Percentiles rank a stretch among this genome's conserved stretches.
Conservation (phyloP, 53 echinoderm and acorn worm genomes). For the Holothuria scabra region DNA sequence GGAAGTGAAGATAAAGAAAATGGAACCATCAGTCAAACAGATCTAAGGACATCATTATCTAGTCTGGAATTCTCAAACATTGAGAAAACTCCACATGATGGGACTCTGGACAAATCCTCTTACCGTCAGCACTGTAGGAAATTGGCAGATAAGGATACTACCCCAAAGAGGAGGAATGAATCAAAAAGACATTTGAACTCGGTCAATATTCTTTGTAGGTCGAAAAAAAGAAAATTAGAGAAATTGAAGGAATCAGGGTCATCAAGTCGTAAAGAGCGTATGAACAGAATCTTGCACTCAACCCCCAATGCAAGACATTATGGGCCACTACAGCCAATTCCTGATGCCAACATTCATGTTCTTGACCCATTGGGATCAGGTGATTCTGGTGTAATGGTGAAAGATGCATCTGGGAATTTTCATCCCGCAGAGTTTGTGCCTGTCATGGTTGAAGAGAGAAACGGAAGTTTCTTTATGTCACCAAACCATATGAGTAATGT, state of each 20-base stretch:
- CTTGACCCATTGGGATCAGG: not conserved
- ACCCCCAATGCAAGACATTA: not conserved
- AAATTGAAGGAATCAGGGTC: not conserved
- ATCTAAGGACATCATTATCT: not conserved
- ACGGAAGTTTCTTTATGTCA: slow-evolving; percentile 29
- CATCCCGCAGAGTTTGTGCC: slow-evolving; percentile 45
- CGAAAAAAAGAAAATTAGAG: slow-evolving; percentile 40
- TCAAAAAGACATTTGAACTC: slow-evolving; percentile 23
- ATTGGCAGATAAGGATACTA: slow-evolving; percentile 14
- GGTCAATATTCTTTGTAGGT: slow-evolving; percentile 43
- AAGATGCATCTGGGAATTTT: slow-evolving; percentile 23
- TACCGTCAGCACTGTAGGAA: not conserved
- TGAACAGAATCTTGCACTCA: no score
- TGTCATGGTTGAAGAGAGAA: slow-evolving; percentile 35
- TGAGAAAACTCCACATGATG: slow-evolving; percentile 27
- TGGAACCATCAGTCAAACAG: not conserved
- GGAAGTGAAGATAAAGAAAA: slow-evolving; percentile 44
- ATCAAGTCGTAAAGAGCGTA: no score
- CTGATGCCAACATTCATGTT: slow-evolving; percentile 11
- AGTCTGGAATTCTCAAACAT: slow-evolving; percentile 1
- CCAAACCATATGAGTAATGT: not conserved
- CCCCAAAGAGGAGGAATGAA: slow-evolving; percentile 36
- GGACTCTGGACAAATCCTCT: slow-evolving; percentile 4
- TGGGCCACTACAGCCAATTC: slow-evolving; percentile 21
- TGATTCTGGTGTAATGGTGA: slow-evolving; percentile 32